Evolutionary conservation across 2,113 vertebrate genomes (phyloP).

Genomic region (Alethe castanea): DNA sequence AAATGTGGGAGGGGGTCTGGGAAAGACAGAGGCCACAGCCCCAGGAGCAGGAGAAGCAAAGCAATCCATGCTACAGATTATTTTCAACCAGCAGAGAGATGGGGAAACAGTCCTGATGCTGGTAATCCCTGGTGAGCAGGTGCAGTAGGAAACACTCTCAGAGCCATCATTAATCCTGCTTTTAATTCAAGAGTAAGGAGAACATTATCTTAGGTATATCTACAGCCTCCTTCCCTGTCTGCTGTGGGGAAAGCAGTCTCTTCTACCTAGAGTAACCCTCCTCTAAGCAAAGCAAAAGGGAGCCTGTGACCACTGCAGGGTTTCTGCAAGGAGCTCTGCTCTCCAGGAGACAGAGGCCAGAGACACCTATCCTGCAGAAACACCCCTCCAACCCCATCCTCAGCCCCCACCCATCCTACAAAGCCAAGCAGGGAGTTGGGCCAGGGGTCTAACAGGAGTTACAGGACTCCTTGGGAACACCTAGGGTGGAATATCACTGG

Average conservation of each 20-base stretch:
- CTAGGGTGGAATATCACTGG: fast-evolving
- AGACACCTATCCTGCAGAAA: neutral
- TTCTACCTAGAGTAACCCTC: neutral
- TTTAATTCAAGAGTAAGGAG: neutral
- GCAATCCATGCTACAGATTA: no score
- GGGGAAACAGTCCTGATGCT: neutral
- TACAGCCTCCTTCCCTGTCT: neutral
- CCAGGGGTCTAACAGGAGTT: neutral
- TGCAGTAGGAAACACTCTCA: neutral
- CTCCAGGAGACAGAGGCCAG: neutral
- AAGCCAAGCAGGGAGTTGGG: neutral
- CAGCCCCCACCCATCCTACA: neutral
- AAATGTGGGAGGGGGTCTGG: fast-evolving
- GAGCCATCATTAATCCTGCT: neutral
- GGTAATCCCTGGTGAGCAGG: neutral
- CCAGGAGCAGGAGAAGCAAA: neutral
- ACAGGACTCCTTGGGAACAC: neutral
- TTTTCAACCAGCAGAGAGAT: neutral
- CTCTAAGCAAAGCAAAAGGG: neutral
- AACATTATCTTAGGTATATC: neutral
- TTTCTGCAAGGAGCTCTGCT: neutral
- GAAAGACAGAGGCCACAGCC: neutral
- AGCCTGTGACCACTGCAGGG: no score
- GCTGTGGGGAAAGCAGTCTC: fast-evolving
- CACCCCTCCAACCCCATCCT: fast-evolving